phyloP scores from a whole-genome alignment of 2,113 vertebrate genomes.

The Cettia cetti region DNA sequence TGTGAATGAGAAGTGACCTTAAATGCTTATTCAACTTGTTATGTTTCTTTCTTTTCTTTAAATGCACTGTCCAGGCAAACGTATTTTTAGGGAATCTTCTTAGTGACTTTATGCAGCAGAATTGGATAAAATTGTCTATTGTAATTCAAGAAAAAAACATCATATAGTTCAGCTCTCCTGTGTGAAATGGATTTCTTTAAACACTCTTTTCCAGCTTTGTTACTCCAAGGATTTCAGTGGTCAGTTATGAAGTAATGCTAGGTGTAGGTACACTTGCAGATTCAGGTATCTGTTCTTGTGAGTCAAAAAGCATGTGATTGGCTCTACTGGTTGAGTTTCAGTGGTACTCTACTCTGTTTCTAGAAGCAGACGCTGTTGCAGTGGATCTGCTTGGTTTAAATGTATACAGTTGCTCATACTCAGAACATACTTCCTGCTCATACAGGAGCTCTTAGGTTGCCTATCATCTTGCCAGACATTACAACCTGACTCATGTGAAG shows the following conservation, averaged over 20 bases:
- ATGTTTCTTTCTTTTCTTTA: not conserved
- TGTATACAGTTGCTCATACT: not conserved
- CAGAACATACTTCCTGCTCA: not conserved
- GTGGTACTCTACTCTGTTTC: not conserved
- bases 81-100: not conserved
- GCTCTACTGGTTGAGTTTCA: not conserved
- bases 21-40: not conserved
- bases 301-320: not conserved
- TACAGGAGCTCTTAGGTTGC: not conserved
- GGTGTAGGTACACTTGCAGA: not conserved
- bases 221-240: not conserved
- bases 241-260: not conserved
- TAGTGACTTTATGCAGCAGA: not conserved
- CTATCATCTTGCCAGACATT: rapidly evolving
- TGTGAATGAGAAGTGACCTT: not conserved
- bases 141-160: not conserved
- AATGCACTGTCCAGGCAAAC: not conserved
- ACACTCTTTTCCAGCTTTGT: not conserved
- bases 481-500: not conserved
- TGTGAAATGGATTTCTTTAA: not conserved
- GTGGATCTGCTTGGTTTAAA: not conserved
- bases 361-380: not conserved
- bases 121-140: not conserved
- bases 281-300: not conserved
- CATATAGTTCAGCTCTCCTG: not conserved